A percentile compares a stretch with the other conserved stretches of the same genome.
Evolutionary conservation across 1,140 invertebrate genomes (phyloP).

Genomic region (Calephelis virginiensis): DNA sequence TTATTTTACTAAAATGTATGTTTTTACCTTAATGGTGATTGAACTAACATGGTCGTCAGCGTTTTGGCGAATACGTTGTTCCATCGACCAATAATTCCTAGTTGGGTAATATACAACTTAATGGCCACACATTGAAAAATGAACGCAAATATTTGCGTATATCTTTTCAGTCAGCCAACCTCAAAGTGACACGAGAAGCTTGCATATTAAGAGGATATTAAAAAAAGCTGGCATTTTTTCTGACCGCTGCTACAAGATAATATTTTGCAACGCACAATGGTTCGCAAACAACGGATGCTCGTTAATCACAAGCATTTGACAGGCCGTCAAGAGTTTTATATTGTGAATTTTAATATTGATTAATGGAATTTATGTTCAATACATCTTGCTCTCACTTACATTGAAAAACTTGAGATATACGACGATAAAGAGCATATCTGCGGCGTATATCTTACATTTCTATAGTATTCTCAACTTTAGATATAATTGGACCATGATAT

Average conservation of each 20-base stretch:
- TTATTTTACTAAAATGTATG: too few relatives aligned
- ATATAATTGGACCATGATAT: too few relatives aligned
- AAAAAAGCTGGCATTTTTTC: constrained; percentile 36
- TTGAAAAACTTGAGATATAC: too few relatives aligned
- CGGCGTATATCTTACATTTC: too few relatives aligned
- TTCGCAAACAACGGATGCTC: constrained; percentile 42
- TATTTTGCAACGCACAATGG: constrained; percentile 42
- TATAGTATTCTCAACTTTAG: too few relatives aligned
- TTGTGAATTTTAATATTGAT: constrained; percentile 17
- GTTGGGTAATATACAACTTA: constrained; percentile 16
- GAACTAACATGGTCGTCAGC: too few relatives aligned
- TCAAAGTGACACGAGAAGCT: constrained; percentile 44
- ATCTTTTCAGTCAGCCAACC: constrained; percentile 39
- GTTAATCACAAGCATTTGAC: constrained; percentile 50
- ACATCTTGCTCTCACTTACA: not conserved
- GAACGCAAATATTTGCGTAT: constrained; percentile 54
- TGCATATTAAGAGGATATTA: constrained; percentile 50
- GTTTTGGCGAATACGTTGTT: too few relatives aligned
- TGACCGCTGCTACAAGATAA: constrained; percentile 26
- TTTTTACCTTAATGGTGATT: too few relatives aligned
- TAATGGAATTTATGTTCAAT: constrained; percentile 3
- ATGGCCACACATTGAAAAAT: constrained; percentile 47
- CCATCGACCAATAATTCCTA: too few relatives aligned
- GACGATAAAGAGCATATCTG: too few relatives aligned
- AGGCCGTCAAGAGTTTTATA: constrained; percentile 32